A percentile compares a stretch with the other conserved stretches of the same genome.
phyloP scores from a whole-genome alignment of 2,797 vertebrate genomes.

The Leptodactylus fallax region DNA sequence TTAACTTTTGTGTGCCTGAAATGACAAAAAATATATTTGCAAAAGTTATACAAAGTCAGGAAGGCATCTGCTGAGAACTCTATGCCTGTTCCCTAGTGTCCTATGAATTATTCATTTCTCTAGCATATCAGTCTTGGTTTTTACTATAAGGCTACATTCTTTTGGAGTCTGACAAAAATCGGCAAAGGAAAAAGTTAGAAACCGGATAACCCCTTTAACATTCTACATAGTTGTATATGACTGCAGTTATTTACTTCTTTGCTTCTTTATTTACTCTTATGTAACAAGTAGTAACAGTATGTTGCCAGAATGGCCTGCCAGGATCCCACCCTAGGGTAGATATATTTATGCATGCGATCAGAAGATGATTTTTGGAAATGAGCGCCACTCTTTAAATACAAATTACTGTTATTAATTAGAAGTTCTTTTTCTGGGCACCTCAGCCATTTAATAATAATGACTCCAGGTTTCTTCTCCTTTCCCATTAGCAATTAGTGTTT shows the following conservation, averaged over 20 bases:
- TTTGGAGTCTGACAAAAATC: too few species aligned
- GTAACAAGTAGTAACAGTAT: neutral
- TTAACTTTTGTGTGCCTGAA: too few species aligned
- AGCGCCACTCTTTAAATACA: conserved; percentile 51
- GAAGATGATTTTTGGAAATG: conserved; percentile 40
- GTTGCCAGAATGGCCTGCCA: conserved; percentile 22
- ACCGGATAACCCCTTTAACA: neutral
- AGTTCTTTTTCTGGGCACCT: conserved; percentile 48
- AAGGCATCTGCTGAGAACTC: too few species aligned
- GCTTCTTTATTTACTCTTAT: neutral
- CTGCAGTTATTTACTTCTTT: neutral
- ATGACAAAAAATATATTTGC: too few species aligned
- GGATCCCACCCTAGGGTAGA: conserved; percentile 34
- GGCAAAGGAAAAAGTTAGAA: too few species aligned
- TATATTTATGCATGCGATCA: conserved; percentile 31
- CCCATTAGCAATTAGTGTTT: conserved; percentile 61
- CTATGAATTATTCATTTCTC: too few species aligned
- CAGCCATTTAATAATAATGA: conserved; percentile 61
- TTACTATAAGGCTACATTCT: too few species aligned
- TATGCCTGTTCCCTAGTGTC: too few species aligned
- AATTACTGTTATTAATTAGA: conserved; percentile 60
- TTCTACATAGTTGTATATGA: neutral
- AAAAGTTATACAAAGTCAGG: too few species aligned
- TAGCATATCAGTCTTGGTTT: too few species aligned
- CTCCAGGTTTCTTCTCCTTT: conserved; percentile 55